phyloP scores from a whole-genome alignment of 2,888 invertebrate genomes.

The Resseliella maxima region DNA sequence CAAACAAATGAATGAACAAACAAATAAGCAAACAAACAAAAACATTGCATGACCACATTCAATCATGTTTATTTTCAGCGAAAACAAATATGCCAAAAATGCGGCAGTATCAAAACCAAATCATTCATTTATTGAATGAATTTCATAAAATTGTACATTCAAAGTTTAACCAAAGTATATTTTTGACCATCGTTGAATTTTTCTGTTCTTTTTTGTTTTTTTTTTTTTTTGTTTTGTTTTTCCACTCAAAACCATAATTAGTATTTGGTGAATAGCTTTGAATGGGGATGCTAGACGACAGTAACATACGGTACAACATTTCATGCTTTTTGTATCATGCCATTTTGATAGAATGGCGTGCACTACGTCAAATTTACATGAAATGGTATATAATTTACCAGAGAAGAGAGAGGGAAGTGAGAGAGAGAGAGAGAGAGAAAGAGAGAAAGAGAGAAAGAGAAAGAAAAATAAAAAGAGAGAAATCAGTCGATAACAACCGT shows the following conservation, averaged over 20 bases:
- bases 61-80: neutral
- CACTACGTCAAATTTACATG: neutral
- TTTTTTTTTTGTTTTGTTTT: neutral
- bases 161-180: no score
- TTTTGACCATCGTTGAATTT: no score
- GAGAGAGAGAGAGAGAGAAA: no score
- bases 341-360: neutral
- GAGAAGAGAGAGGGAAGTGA: no score
- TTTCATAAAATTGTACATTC: no score
- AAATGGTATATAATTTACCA: conserved; percentile 2
- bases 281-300: neutral
- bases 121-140: neutral
- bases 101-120: neutral
- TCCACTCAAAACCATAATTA: neutral
- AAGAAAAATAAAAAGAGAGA: no score
- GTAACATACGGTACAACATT: neutral
- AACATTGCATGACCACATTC: neutral
- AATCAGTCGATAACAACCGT: neutral
- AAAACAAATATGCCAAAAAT: neutral
- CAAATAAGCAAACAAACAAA: no score
- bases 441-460: no score
- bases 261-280: neutral
- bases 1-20: no score
- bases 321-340: neutral
- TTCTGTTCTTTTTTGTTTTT: neutral